Evolutionary conservation across 35 echinoderm and acorn worm species (phyloP).

Genomic region (Acanthaster planci): DNA sequence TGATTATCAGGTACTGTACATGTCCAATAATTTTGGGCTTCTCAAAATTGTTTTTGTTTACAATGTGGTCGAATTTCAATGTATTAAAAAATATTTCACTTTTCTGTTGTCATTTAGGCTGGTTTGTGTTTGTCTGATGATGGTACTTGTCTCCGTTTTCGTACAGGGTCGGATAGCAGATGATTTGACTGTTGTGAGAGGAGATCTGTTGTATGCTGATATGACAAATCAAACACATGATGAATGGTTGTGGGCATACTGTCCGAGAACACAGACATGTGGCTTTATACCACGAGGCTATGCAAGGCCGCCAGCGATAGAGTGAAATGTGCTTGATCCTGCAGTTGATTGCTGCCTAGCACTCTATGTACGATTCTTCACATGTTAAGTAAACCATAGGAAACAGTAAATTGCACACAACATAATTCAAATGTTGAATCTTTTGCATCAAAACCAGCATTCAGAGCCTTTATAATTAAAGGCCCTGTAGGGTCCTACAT

Average conservation of each 20-base stretch:
- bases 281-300: slow-evolving; percentile 14
- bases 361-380: too few relatives aligned
- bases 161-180: neutral
- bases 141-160: neutral
- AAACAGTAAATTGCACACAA: too few relatives aligned
- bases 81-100: neutral
- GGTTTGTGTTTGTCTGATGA: neutral
- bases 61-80: too few relatives aligned
- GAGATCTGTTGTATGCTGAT: slow-evolving; percentile 2
- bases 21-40: too few relatives aligned
- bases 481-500: too few relatives aligned
- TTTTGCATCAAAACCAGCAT: too few relatives aligned
- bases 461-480: too few relatives aligned
- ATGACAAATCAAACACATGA: slow-evolving; percentile 19
- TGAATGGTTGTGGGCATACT: slow-evolving; percentile 15
- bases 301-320: neutral
- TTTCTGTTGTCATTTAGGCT: neutral
- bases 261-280: slow-evolving; percentile 17
- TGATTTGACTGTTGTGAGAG: slow-evolving; percentile 1
- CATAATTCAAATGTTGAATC: too few relatives aligned
- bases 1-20: slow-evolving; percentile 10
- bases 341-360: too few relatives aligned
- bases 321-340: neutral
- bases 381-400: too few relatives aligned
- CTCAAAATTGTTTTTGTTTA: too few relatives aligned